These are phyloP conservation scores for Clistopyga incitator DNA, from an alignment of 2,888 invertebrate genomes.

Conservation along the genomic window DNA sequence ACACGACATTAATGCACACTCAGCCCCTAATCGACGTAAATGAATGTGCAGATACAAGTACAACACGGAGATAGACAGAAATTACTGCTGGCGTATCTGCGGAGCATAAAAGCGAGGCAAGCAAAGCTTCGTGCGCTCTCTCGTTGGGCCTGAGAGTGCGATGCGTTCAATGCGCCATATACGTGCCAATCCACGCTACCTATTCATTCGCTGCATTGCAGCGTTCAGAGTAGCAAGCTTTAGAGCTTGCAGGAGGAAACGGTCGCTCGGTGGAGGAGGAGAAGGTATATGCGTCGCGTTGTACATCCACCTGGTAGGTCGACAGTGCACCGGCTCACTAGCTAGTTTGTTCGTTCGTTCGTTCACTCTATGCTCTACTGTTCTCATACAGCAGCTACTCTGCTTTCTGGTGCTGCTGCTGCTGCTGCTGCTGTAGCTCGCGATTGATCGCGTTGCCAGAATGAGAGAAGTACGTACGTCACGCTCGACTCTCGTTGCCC, in stretches of 20 bases:
- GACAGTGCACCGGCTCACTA: constrained; percentile 19
- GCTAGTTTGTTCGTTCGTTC: constrained; percentile 27
- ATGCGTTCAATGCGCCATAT: constrained; percentile 41
- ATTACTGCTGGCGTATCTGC: constrained; percentile 14
- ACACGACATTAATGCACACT: constrained; percentile 6
- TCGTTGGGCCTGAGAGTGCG: constrained; percentile 34
- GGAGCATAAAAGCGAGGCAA: constrained; percentile 9
- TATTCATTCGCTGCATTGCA: constrained; percentile 50
- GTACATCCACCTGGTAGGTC: constrained; percentile 24
- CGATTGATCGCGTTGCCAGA: constrained; percentile 33
- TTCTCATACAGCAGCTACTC: constrained; percentile 14
- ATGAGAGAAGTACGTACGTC: constrained; percentile 24
- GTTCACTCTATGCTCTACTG: constrained; percentile 7
- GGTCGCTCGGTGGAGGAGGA: background rate
- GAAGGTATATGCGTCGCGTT: background rate
- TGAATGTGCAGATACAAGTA: background rate
- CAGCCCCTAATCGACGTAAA: background rate
- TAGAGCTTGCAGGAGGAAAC: constrained; percentile 30
- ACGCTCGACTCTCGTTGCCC: constrained; percentile 16
- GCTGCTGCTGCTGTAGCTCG: background rate
- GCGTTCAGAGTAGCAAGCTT: constrained; percentile 24
- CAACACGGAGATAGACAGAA: constrained; percentile 4
- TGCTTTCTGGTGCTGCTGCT: background rate
- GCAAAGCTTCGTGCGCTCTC: constrained; percentile 19
- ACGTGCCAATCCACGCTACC: constrained; percentile 35